Evolutionary conservation across 2,797 vertebrate genomes (phyloP), one percentile per base, ranked within the genome.

Genomic region (Myoxocephalus aenaeus): DNA sequence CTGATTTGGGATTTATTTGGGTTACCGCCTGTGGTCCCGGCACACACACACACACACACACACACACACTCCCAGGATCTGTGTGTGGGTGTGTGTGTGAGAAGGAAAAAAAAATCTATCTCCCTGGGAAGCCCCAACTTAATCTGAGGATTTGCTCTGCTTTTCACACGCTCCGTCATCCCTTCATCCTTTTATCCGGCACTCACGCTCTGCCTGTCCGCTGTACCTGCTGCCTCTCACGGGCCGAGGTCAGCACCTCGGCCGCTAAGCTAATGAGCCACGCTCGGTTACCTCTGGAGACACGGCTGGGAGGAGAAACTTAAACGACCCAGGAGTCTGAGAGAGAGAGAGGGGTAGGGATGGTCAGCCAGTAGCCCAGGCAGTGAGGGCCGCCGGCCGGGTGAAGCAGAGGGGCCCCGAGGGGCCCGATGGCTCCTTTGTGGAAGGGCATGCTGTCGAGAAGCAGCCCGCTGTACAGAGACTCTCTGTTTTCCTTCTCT

Each of bases 361-460:
- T 87, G 89, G 20, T 10, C 40, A 3, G 2, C 3, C 58, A 48
- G 74, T 89, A 88, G 78, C 17, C 12, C 58, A 4, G 65, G 27
- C 10, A 27, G 29, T 44, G 18, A 50, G 18, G 42, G 86, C 78
- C 38, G 27, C 7, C 1, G 57, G 75, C 46, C 59, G 48, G 66
- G 58, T 34, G 11, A 50, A 57, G 58, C 13, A 2, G 27, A 48
- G 40, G 18, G 50, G 48, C 27, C 34, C 50, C 3, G 56, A 57
- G 59, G 13, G 20, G 34, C 6, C 54, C 12, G 65, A 96, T 96
- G 95, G 95, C 94, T 74, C 95, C 95, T 1, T 89, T 96, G 61
- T 96, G 95, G 95, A 95, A 90, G 86, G 78, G 79, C 79, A 95
- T 96, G 95, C 82, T 96, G 86, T 96, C 95, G 0, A 95, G 91